phyloP scores from a whole-genome alignment of 2,797 vertebrate species.

The Brotula barbata region DNA sequence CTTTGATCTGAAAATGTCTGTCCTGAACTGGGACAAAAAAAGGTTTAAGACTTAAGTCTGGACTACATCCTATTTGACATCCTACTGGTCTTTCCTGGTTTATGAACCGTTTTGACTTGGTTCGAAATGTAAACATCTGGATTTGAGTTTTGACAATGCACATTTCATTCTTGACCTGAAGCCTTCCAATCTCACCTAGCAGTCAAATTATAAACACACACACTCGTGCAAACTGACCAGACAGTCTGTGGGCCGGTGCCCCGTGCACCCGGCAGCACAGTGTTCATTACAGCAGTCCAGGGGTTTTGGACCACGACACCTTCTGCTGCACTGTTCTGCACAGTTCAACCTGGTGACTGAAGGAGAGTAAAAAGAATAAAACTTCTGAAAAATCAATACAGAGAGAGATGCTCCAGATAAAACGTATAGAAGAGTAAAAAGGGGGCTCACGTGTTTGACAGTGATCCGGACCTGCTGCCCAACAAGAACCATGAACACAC shows the following conservation, averaged over 20 bases:
- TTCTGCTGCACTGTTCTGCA: conserved; percentile 88
- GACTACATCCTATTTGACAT: too few relatives aligned
- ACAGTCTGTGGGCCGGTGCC: conserved; percentile 87
- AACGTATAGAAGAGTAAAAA: background rate
- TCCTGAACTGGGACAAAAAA: too few relatives aligned
- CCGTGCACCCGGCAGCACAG: conserved; percentile 90
- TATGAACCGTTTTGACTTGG: too few relatives aligned
- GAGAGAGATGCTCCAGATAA: background rate
- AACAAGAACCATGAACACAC: conserved; percentile 87
- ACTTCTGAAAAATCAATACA: too few relatives aligned
- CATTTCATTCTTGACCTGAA: too few relatives aligned
- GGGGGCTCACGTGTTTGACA: conserved; percentile 85
- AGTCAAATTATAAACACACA: background rate
- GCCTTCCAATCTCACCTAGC: too few relatives aligned
- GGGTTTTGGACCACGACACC: conserved; percentile 86
- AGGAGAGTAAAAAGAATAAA: background rate
- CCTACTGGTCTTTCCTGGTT: too few relatives aligned
- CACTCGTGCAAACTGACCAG: conserved; percentile 78
- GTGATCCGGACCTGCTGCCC: conserved; percentile 85
- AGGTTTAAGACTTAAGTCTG: too few relatives aligned
- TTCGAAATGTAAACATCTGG: too few relatives aligned
- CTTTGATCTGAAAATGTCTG: too few relatives aligned
- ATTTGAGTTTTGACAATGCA: too few relatives aligned
- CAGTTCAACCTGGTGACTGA: conserved; percentile 89
- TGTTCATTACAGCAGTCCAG: conserved; percentile 92